phyloP scores from a whole-genome alignment of 2,888 invertebrate species.

The Hofmannophila pseudospretella region DNA sequence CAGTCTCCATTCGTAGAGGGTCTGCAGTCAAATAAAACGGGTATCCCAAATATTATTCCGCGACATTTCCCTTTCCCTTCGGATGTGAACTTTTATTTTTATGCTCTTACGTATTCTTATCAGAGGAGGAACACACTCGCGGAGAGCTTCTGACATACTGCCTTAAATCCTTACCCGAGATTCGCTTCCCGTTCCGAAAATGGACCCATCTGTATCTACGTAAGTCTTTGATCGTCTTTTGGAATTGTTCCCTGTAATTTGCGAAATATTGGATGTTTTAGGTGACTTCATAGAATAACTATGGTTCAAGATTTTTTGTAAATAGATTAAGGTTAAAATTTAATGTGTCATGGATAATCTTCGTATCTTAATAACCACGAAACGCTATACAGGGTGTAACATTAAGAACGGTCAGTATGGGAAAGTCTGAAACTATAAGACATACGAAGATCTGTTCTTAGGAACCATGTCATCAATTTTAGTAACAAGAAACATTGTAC shows the following conservation, averaged over 20 bases:
- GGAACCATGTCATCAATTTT: no score
- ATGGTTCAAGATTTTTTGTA: no score
- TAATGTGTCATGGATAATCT: no score
- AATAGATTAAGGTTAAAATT: no score
- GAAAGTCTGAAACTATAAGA: no score
- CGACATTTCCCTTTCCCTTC: slow-evolving; percentile 72
- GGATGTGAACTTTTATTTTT: slow-evolving; percentile 78
- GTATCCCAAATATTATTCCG: slow-evolving; percentile 76
- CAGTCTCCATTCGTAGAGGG: slow-evolving; percentile 75
- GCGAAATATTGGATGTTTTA: neutral
- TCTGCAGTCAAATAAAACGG: slow-evolving; percentile 76
- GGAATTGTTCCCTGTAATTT: slow-evolving; percentile 21
- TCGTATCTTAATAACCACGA: no score
- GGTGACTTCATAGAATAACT: neutral
- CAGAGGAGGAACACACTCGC: slow-evolving; percentile 68
- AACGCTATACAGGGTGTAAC: no score
- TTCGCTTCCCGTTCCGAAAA: slow-evolving; percentile 16
- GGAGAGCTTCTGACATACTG: slow-evolving; percentile 68
- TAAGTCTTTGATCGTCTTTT: slow-evolving; percentile 51
- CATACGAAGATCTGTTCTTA: no score
- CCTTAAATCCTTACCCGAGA: slow-evolving; percentile 61
- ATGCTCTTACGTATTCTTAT: slow-evolving; percentile 76
- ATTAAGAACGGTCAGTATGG: no score
- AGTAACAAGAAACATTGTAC: no score
- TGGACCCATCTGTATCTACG: slow-evolving; percentile 7